These are phyloP conservation scores for Patella ulyssiponensis DNA, from an alignment of 2,888 invertebrate species.

Conservation along the genomic window DNA sequence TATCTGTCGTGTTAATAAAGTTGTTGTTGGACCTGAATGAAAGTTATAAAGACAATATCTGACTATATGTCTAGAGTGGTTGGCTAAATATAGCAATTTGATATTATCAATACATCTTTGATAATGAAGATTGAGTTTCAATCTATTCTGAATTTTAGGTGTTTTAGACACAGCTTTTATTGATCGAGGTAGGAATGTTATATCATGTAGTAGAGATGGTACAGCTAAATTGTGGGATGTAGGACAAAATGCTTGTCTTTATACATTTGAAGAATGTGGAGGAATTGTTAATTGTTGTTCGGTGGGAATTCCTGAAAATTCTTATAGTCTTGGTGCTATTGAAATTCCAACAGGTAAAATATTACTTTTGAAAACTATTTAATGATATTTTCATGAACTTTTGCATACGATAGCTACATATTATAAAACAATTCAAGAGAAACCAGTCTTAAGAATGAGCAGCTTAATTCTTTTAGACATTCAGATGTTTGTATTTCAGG, in stretches of 20 bases:
- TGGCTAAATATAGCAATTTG: too few species aligned
- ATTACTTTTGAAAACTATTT: too few species aligned
- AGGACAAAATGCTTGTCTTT: conserved; percentile 77
- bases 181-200: conserved; percentile 80
- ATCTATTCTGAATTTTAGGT: conserved; percentile 66
- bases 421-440: not conserved
- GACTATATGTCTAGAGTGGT: too few species aligned
- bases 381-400: too few species aligned
- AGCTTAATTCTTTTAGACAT: conserved; percentile 19
- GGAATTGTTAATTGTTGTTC: conserved; percentile 78
- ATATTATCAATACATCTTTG: too few species aligned
- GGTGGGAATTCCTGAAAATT: conserved; percentile 71
- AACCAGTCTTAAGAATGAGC: not conserved
- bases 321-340: conserved; percentile 62
- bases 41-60: too few species aligned
- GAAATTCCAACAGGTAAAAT: conserved; percentile 61
- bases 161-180: conserved; percentile 79
- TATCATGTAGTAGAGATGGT: conserved; percentile 83
- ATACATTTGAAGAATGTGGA: conserved; percentile 74
- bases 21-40: too few species aligned
- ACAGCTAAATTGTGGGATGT: conserved; percentile 81
- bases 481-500: conserved; percentile 52
- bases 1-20: too few species aligned
- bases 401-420: too few species aligned
- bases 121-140: too few species aligned